phyloP scores from a whole-genome alignment of 2,888 invertebrate species.

The Erebia epiphron region DNA sequence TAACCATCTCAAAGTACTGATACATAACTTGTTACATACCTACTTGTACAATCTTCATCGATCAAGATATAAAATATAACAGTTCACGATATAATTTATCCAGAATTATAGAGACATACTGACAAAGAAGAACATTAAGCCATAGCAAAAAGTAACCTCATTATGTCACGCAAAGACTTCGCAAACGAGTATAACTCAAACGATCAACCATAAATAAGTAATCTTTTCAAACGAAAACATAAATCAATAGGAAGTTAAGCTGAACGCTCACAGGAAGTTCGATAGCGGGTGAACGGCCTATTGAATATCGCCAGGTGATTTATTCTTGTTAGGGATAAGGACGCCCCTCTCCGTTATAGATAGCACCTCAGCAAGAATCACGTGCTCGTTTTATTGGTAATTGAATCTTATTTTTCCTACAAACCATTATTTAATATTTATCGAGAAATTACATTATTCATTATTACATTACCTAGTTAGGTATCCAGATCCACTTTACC shows the following conservation, averaged over 20 bases:
- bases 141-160: conserved; percentile 20
- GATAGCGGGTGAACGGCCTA: conserved; percentile 64
- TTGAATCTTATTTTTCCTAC: conserved; percentile 3
- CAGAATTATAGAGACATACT: neutral
- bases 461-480: no score
- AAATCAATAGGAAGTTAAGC: conserved; percentile 39
- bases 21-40: no score
- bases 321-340: conserved; percentile 57
- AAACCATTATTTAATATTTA: no score
- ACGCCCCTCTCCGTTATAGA: conserved; percentile 29
- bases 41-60: no score
- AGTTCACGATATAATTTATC: neutral
- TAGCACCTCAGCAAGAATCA: conserved; percentile 29
- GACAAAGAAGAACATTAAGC: neutral
- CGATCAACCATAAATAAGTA: conserved; percentile 14
- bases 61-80: no score
- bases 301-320: conserved; percentile 61
- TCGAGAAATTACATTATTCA: no score
- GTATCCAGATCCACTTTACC: neutral
- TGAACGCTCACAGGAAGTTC: conserved; percentile 47
- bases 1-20: no score
- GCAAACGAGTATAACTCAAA: neutral
- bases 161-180: conserved; percentile 25
- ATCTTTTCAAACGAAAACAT: conserved; percentile 32
- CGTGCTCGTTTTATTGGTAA: conserved; percentile 20